Evolutionary conservation across 2,797 vertebrate species (phyloP).

Genomic region (Fistularia tabacaria): DNA sequence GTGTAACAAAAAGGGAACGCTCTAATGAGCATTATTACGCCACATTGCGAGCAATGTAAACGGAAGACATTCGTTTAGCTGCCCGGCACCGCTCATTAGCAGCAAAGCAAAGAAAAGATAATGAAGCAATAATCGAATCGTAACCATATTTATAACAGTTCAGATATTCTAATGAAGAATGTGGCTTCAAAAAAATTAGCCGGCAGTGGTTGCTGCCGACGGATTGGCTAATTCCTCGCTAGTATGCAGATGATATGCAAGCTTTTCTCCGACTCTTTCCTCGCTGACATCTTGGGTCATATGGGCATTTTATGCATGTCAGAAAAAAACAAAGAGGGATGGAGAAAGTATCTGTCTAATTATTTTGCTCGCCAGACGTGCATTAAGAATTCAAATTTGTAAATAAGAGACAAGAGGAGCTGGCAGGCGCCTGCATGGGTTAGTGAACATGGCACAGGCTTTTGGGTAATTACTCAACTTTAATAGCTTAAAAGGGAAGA

Average conservation of each 20-base stretch:
- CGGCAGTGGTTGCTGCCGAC: neutral
- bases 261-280: neutral
- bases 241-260: neutral
- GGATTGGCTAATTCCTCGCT: slow-evolving; percentile 49
- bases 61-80: slow-evolving; percentile 64
- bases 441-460: slow-evolving; percentile 83
- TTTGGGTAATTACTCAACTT: slow-evolving; percentile 82
- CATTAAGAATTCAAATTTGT: slow-evolving; percentile 87
- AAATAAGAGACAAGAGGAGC: slow-evolving; percentile 89
- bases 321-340: slow-evolving; percentile 60
- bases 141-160: slow-evolving; percentile 60
- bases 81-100: slow-evolving; percentile 71
- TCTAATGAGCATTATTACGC: slow-evolving; percentile 74
- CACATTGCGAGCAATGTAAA: slow-evolving; percentile 74
- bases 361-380: slow-evolving; percentile 85
- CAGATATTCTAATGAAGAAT: slow-evolving; percentile 65
- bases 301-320: slow-evolving; percentile 61
- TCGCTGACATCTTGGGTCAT: slow-evolving; percentile 54
- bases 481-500: slow-evolving; percentile 80
- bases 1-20: slow-evolving; percentile 58
- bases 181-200: slow-evolving; percentile 27
- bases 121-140: slow-evolving; percentile 69
- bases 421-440: slow-evolving; percentile 84
- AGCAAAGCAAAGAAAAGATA: slow-evolving; percentile 71
- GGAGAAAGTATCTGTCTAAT: slow-evolving; percentile 85